Evolutionary conservation across 2,797 vertebrate genomes (phyloP), one percentile per base, ranked within the genome.

Genomic region (Fratercula arctica): DNA sequence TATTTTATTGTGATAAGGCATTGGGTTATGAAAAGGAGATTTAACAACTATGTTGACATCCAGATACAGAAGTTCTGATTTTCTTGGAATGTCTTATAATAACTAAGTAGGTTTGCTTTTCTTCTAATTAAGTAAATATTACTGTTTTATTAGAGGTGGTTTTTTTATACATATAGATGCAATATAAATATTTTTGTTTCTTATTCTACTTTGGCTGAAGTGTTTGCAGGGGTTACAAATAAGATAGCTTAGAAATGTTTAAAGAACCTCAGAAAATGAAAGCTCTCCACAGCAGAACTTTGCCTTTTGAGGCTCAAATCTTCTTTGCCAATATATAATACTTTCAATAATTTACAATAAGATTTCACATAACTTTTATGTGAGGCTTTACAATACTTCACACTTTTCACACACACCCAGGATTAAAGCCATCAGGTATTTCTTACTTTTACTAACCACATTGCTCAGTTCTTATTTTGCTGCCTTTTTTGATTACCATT

Each of bases 71-170:
- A 68, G 14, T 69, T 48, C 13, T 78, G 26, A 48, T 64, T 76
- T 90, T 68, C 24, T 57, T 51, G 24, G 37, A 63, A 63, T 59
- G 18, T 25, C 11, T n/a, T 61, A 25, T 31, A 75, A 48, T 57
- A 46, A 25, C 7, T n/a, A 37, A 76, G 53, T 51, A 41, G 4
- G 3, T 68, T 76, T 46, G 1, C 7, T 46, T 80, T 76, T 76
- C 23, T 61, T 70, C 18, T 50, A 51, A 41, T 35, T 72, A 59
- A 33, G 13, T 67, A 37, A n/a, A 46, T 57, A 48, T 21, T 37
- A 41, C 2, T 2, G 35, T 59, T 75, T 35, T 54, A 41, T 61
- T 76, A 35, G 11, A 29, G 1, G 7, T 0, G 1, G 0, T 2
- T 2, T 39, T 5, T 46, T 63, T 3, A 56, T 37, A 77, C 10